Evolutionary conservation across 2,888 invertebrate species (phyloP), one percentile per base, ranked within the genome.

Genomic region (Tetranychus truncatus): DNA sequence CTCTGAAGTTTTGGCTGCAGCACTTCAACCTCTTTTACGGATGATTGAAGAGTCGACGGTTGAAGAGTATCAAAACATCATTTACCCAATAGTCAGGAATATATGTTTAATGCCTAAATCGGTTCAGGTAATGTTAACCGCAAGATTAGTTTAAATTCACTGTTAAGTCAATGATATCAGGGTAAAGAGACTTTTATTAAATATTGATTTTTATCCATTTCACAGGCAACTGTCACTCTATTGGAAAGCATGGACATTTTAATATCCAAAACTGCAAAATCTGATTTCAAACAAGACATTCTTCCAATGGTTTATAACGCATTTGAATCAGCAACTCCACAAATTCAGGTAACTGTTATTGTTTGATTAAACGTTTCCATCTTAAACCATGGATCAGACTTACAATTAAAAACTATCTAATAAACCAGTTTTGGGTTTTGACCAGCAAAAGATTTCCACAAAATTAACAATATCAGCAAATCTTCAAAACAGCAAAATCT

Each of bases 211-310:
- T 34, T 5, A 55, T 6, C 6, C 55, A 55, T 55, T 69, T 69
- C 34, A 77, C 89, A 91, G 83, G 92, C 93, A 15, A 89, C 91
- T 0, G 92, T 93, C 7, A 91, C 90, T 73, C 86, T 95, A 76
- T 84, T 95, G 81, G 94, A 95, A 84, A 92, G 92, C 83, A 85
- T 95, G 80, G 92, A 95, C 83, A 85, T 91, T 78, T 89, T 95
- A 78, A 85, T 95, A 82, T 89, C 89, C 81, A 95, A 95, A 84
- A 91, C 92, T 77, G 88, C 89, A 18, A 85, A 87, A 72, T 89
- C 90, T 71, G 91, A 92, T 78, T 86, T 91, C 66, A 87, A 89
- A 79, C 86, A 87, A 2, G 92, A 94, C 81, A 88, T 95, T 74
- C 84, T 95, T 80, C 92, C 93, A 6, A 87, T 94, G 85, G 85